Conservation (phyloP, 2,888 invertebrate species). For the Tridacna crocea region DNA sequence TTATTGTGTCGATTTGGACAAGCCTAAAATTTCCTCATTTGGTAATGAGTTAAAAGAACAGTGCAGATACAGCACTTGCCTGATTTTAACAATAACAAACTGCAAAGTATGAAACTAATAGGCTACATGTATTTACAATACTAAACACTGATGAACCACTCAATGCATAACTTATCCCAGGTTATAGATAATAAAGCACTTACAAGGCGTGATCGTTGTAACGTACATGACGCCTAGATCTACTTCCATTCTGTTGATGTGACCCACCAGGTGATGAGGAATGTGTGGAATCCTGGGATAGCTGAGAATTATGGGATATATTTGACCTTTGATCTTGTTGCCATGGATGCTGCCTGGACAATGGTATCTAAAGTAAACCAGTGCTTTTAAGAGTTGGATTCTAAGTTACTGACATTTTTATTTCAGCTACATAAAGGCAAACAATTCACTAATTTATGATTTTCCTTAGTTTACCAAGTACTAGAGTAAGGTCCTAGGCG, state of each 20-base stretch:
- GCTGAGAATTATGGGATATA: background rate
- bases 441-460: background rate
- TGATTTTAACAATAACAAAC: too few relatives aligned
- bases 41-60: too few relatives aligned
- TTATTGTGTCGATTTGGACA: too few relatives aligned
- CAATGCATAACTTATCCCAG: too few relatives aligned
- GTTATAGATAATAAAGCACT: background rate
- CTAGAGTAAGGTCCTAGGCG: conserved; percentile 21
- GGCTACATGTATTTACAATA: too few relatives aligned
- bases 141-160: too few relatives aligned
- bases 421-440: background rate
- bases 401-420: background rate
- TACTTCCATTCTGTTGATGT: conserved; percentile 16
- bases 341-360: conserved; percentile 75
- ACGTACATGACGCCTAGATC: conserved; percentile 36
- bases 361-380: conserved; percentile 64
- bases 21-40: too few relatives aligned
- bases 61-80: too few relatives aligned
- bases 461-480: background rate
- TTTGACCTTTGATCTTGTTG: conserved; percentile 66
- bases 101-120: too few relatives aligned
- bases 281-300: conserved; percentile 40
- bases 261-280: conserved; percentile 25
- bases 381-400: background rate
- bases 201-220: conserved; percentile 48